Percentiles rank a stretch among this genome's conserved stretches.
These are phyloP conservation scores for Lasiurus cinereus DNA, from an alignment of 2,113 vertebrate species.

Conservation along the genomic window DNA sequence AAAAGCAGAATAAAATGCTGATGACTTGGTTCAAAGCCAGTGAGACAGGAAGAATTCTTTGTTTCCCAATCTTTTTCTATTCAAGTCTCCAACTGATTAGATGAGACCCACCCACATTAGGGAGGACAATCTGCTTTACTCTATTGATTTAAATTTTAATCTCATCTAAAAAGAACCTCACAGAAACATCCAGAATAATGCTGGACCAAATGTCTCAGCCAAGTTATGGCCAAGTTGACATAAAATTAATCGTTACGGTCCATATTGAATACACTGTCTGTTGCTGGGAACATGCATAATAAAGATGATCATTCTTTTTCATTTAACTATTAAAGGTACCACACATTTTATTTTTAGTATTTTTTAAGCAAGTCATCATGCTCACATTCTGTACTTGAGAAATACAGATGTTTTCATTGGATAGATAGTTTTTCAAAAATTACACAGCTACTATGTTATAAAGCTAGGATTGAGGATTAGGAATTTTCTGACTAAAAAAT, in stretches of 20 bases:
- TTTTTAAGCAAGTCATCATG: not conserved
- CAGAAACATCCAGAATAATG: not conserved
- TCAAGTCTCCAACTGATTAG: not conserved
- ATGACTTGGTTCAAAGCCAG: not conserved
- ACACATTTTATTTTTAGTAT: not conserved
- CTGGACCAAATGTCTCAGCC: not conserved
- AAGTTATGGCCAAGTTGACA: not conserved
- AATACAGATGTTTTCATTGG: not conserved
- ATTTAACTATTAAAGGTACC: not conserved
- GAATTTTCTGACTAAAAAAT: not conserved
- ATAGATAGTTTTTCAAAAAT: not conserved
- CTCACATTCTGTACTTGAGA: not conserved
- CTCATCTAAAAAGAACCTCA: not conserved
- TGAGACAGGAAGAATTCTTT: not conserved
- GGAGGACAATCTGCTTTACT: not conserved
- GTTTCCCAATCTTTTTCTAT: not conserved
- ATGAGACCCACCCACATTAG: not conserved
- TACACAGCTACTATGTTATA: not conserved
- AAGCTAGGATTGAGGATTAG: conserved; percentile 13
- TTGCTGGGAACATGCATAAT: not conserved
- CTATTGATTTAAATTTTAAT: not conserved
- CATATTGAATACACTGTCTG: not conserved
- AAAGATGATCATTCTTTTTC: not conserved
- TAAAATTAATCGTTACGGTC: not conserved
- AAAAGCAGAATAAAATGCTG: not conserved